Evolutionary conservation across 2,113 vertebrate species (phyloP).

Genomic region (Megaceryle torquata): DNA sequence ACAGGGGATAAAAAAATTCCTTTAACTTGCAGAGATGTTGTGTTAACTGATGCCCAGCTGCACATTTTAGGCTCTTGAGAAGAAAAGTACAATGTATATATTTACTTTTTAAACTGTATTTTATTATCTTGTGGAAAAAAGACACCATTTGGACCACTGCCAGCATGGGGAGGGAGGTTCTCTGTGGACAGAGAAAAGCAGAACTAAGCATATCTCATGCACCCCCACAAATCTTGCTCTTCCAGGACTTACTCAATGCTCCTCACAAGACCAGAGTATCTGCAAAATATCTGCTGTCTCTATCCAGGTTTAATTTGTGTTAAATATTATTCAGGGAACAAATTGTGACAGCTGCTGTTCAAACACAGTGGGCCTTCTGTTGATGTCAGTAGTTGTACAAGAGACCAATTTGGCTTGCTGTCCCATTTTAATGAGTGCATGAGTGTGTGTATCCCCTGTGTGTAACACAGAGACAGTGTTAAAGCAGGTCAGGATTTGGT

Average conservation of each 20-base stretch:
- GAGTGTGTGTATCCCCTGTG: not conserved
- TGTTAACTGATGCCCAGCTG: not conserved
- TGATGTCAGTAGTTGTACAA: slow-evolving; percentile 6
- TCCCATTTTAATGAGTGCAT: slow-evolving; percentile 10
- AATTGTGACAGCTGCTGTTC: slow-evolving; percentile 43
- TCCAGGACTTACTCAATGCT: not conserved
- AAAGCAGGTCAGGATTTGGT: slow-evolving; percentile 45
- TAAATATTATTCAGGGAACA: slow-evolving; percentile 36
- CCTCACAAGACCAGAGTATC: not conserved
- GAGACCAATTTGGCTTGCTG: not conserved
- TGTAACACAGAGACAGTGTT: not conserved
- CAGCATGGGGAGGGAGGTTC: not conserved
- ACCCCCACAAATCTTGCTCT: not conserved
- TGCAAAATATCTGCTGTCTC: not conserved
- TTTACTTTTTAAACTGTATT: slow-evolving; percentile 14
- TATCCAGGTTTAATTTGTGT: not conserved
- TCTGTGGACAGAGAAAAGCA: not conserved
- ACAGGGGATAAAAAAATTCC: not conserved
- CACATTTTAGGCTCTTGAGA: not conserved
- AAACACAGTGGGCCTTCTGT: slow-evolving; percentile 22
- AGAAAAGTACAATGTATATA: not conserved
- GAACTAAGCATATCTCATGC: not conserved
- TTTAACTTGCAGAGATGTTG: not conserved
- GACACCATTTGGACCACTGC: not conserved
- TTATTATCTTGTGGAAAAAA: slow-evolving; percentile 19